Evolutionary conservation across 2,797 vertebrate genomes (phyloP), one percentile per base, ranked within the genome.

Genomic region (Sphenodon punctatus): DNA sequence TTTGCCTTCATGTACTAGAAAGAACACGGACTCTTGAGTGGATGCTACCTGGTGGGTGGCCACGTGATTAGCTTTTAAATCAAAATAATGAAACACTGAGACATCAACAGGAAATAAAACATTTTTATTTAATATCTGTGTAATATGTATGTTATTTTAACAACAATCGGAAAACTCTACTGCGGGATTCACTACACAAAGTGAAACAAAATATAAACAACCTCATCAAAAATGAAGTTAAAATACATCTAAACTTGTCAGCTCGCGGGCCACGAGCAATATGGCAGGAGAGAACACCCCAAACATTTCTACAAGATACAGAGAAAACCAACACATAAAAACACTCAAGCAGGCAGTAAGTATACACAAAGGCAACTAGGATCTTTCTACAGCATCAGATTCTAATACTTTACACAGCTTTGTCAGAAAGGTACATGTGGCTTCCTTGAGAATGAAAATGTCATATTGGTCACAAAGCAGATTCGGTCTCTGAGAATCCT

Each of bases 301-400:
- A 96, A 94, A 98, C 97, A 96, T 97, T 97, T 98, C 97, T 98
- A 99, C 97, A 90, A 97, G 97, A 96, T 97, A 99, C 97, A 98
- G 97, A 97, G 97, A 97, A 98, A 98, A 97, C 90, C 97, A 97
- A 98, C 98, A 96, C 97, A 98, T 96, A 98, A 97, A 97, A 98
- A 97, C 98, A 99, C 97, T 98, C 98, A 99, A 98, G 98, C 98
- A 98, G 98, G 98, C 98, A 98, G 97, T 97, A 97, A 97, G 98
- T 98, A 97, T 98, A 98, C 98, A 99, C 98, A 97, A 99, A 99
- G 99, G 98, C 98, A 99, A 98, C 98, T 98, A 98, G 98, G 98
- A 98, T 98, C 97, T 97, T 97, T 98, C 98, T 98, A 98, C 97
- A 98, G 97, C 97, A 97, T 99, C 97, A 96, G 97, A 97, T 97